Base-by-base conservation (phyloP, 2,797 vertebrate genomes). In the Falco biarmicus region DNA sequence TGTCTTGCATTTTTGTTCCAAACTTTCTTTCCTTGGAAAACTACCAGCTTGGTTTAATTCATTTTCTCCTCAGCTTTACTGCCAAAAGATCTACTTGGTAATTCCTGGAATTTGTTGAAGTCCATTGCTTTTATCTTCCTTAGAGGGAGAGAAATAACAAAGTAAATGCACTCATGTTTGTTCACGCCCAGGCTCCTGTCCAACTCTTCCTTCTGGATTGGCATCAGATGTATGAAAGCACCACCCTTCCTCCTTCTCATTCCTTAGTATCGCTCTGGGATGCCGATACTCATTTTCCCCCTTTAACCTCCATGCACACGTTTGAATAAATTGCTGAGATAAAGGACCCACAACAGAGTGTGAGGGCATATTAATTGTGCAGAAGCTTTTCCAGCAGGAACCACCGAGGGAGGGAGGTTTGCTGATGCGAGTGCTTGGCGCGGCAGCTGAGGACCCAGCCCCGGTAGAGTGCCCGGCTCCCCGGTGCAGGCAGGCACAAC, bases 91-190 rank as follows among this genome's bases (percentile, higher is more conserved):
- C 80, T 64, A 2, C 91, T 95, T 20, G 43, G 70, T 50, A 66
- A 69, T 93, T 84, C 89, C 81, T 91, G 93, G 94, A 65, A 82
- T 48, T 65, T 12, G 80, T n/a, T 65, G 87, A n/a, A 73, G 93
- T 70, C 93, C 89, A 1, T 59, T 31, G 87, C 89, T 85, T 82
- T 89, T 47, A 6, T 64, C 84, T 50, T 28, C 63, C 65, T 34
- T 3, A 22, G 39, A 54, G 91, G 61, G 32, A 57, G 74, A 77
- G 73, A 51, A 50, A 24, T 4, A 29, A 77, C 25, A 3, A 3
- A 84, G 91, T 19, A 15, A 13, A 13, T 32, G 57, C 3, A 0
- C 45, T 47, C 0, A 0, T 39, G 81, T 59, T 34, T 59, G 87
- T 43, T 69, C 5, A 0, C 34, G 2, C 41, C 34, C 54, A 7